phyloP scores from a whole-genome alignment of 2,797 vertebrate genomes.

The Petrocephalus sullivani region DNA sequence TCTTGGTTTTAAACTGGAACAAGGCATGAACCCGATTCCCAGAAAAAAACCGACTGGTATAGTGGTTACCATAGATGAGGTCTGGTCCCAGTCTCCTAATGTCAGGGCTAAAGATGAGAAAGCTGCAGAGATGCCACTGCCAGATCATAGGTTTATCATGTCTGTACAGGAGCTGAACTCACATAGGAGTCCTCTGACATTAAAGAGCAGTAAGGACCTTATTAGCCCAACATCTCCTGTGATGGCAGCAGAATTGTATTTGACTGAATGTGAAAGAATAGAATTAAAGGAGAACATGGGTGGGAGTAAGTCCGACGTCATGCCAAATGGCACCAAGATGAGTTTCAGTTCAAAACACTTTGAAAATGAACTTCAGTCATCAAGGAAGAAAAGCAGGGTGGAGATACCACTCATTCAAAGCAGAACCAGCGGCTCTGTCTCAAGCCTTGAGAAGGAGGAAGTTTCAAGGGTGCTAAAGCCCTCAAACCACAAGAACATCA shows the following conservation, averaged over 20 bases:
- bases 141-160: background rate
- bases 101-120: background rate
- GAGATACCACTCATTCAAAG: background rate
- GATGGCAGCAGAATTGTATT: conserved; percentile 9
- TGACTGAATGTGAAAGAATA: conserved; percentile 31
- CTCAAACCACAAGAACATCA: conserved; percentile 11
- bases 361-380: conserved; percentile 35
- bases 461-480: background rate
- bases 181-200: background rate
- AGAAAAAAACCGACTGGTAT: background rate
- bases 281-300: conserved; percentile 31
- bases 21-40: background rate
- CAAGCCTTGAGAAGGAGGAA: background rate
- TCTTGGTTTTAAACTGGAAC: background rate
- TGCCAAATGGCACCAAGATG: conserved; percentile 30
- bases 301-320: conserved; percentile 31
- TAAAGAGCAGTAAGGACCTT: background rate
- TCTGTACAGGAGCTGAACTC: background rate
- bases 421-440: background rate
- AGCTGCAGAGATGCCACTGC: background rate
- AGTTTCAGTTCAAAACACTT: conserved; percentile 35
- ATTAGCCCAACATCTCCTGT: conserved; percentile 15
- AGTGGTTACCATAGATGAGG: background rate
- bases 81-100: background rate
- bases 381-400: conserved; percentile 42